Conservation (phyloP, 2,113 vertebrate genomes). For the human region DNA sequence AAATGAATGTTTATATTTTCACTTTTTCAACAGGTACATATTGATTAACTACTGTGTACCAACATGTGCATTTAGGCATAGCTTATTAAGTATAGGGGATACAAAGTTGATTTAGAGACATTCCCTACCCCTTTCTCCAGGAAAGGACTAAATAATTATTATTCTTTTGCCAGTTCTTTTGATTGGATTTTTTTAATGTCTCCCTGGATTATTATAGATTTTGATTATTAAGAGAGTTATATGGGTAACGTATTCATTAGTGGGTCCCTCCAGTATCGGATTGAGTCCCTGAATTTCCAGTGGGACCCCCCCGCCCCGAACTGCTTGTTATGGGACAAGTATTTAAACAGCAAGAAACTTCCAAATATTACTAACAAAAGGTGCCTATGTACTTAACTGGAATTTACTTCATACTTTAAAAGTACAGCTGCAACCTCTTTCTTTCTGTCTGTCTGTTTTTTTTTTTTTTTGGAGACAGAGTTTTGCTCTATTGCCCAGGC, state of each 20-base stretch:
- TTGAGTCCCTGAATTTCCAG: not conserved
- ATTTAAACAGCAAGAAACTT: not conserved
- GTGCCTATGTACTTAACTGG: not conserved
- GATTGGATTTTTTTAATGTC: not conserved
- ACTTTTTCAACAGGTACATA: not conserved
- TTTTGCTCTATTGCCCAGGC: too few species aligned
- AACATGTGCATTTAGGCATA: not conserved
- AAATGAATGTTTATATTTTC: not conserved
- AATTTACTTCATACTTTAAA: not conserved
- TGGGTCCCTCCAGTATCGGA: not conserved
- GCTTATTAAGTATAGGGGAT: not conserved
- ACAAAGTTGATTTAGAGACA: not conserved
- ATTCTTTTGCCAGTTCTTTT: not conserved
- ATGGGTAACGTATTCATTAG: not conserved
- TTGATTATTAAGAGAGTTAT: not conserved
- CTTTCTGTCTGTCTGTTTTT: too few species aligned
- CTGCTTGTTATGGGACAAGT: not conserved
- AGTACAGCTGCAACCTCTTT: not conserved
- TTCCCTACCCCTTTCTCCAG: not conserved
- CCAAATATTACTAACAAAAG: not conserved
- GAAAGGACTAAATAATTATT: not conserved
- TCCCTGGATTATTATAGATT: not conserved
- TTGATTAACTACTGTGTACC: not conserved
- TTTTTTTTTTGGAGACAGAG: too few species aligned
- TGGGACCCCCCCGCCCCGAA: not conserved